Conservation (phyloP, 2,888 invertebrate genomes). For the Periphyllus acericola region DNA sequence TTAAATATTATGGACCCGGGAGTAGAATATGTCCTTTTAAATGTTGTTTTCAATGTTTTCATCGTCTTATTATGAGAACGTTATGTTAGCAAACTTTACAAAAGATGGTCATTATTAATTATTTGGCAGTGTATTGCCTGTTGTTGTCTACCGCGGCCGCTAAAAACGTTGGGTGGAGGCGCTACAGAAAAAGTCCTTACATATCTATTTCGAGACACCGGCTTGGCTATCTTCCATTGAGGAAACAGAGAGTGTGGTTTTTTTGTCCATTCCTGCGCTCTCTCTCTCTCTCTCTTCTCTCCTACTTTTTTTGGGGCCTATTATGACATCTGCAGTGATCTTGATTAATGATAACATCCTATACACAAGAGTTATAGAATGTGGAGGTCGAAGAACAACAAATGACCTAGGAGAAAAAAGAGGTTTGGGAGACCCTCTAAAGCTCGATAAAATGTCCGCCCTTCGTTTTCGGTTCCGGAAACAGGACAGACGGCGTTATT, state of each 20-base stretch:
- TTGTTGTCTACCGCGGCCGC: constrained; percentile 26
- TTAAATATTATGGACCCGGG: neutral
- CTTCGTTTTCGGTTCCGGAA: neutral
- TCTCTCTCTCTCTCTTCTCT: neutral
- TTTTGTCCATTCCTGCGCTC: constrained; percentile 21
- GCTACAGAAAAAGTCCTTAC: constrained; percentile 30
- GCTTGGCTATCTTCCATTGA: constrained; percentile 57
- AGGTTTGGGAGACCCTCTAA: constrained; percentile 15
- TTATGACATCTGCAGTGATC: constrained; percentile 54
- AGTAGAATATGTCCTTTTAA: neutral
- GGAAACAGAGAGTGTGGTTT: constrained; percentile 33
- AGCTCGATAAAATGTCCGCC: constrained; percentile 45
- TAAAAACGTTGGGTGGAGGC: constrained; percentile 42
- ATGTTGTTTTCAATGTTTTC: neutral
- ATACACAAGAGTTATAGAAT: neutral
- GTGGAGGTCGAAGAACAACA: constrained; percentile 25
- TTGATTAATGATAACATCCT: constrained; percentile 50
- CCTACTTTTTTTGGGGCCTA: constrained; percentile 23
- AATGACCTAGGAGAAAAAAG: constrained; percentile 29
- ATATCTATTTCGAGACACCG: constrained; percentile 54
- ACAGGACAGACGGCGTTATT: constrained; percentile 31
- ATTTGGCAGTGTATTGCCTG: constrained; percentile 29
- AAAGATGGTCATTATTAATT: constrained; percentile 49
- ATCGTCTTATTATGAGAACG: neutral
- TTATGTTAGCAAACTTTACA: constrained; percentile 19